Evolutionary conservation across 2,888 invertebrate species (phyloP).

Genomic region (Epinotia brunnichana): DNA sequence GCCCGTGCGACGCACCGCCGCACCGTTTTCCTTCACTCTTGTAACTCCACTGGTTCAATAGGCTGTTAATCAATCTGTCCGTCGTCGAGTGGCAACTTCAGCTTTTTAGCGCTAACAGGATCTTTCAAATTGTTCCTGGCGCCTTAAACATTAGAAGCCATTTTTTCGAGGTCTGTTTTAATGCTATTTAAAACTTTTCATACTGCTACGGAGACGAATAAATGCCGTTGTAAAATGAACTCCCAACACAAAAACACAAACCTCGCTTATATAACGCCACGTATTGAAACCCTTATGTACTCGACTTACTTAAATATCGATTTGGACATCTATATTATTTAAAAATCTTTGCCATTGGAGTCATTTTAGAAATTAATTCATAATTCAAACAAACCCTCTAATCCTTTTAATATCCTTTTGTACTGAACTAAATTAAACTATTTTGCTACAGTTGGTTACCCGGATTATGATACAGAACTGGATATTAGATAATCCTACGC

Average conservation of each 20-base stretch:
- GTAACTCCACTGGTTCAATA: constrained; percentile 58
- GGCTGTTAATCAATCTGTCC: constrained; percentile 56
- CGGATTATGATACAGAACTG: constrained; percentile 27
- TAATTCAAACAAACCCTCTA: not conserved
- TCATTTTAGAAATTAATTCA: constrained; percentile 4
- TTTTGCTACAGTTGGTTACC: constrained; percentile 24
- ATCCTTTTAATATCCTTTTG: constrained; percentile 4
- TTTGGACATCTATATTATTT: not conserved
- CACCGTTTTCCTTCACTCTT: constrained; percentile 52
- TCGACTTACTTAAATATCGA: no score
- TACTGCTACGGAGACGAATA: not conserved
- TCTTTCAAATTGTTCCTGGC: constrained; percentile 34
- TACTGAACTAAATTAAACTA: constrained; percentile 24
- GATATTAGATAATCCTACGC: constrained; percentile 31
- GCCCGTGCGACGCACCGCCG: constrained; percentile 51
- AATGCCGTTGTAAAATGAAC: no score
- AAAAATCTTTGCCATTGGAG: not conserved
- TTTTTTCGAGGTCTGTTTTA: constrained; percentile 6
- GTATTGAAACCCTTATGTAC: no score
- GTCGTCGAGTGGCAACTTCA: constrained; percentile 35
- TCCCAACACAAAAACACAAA: no score
- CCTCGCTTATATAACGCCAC: no score
- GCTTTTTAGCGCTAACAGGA: constrained; percentile 41
- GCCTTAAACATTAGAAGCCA: not conserved
- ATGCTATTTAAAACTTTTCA: not conserved